Conservation (phyloP, 2,888 invertebrate genomes). For the Plagodis pulveraria region DNA sequence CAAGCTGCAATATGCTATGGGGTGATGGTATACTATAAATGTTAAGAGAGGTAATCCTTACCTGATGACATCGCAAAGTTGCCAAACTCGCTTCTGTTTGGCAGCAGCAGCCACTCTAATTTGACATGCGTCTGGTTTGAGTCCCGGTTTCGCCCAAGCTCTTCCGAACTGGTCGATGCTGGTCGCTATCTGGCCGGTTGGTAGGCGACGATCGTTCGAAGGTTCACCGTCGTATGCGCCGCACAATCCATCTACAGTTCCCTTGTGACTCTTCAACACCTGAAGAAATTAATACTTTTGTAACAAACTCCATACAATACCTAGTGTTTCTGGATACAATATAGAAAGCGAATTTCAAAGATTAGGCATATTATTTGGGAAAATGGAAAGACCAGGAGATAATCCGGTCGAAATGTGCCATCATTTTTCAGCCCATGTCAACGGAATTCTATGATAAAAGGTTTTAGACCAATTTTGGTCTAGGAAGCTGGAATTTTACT, state of each 20-base stretch:
- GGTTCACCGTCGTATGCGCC: constrained; percentile 89
- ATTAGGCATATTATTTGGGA: no score
- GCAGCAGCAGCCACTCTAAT: constrained; percentile 86
- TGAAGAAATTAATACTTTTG: constrained; percentile 36
- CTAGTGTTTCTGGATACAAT: no score
- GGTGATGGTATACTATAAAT: no score
- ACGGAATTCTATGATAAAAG: no score
- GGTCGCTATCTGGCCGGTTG: constrained; percentile 86
- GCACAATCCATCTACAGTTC: constrained; percentile 91
- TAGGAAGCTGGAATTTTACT: no score
- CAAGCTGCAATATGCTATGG: no score
- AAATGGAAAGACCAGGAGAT: no score
- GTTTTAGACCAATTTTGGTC: no score
- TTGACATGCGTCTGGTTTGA: constrained; percentile 81
- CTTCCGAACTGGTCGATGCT: constrained; percentile 90
- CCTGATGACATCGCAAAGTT: constrained; percentile 88
- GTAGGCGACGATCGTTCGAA: constrained; percentile 89
- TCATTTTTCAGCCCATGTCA: no score
- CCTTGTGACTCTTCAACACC: constrained; percentile 84
- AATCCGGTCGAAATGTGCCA: no score
- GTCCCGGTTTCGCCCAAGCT: constrained; percentile 88
- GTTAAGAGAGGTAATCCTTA: constrained; percentile 58
- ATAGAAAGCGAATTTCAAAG: no score
- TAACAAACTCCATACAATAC: no score
- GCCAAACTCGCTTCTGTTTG: constrained; percentile 87